A percentile compares a stretch with the other conserved stretches of the same genome.
Evolutionary conservation across 1,140 invertebrate species (phyloP).

Genomic region (Zeugodacus cucurbitae): DNA sequence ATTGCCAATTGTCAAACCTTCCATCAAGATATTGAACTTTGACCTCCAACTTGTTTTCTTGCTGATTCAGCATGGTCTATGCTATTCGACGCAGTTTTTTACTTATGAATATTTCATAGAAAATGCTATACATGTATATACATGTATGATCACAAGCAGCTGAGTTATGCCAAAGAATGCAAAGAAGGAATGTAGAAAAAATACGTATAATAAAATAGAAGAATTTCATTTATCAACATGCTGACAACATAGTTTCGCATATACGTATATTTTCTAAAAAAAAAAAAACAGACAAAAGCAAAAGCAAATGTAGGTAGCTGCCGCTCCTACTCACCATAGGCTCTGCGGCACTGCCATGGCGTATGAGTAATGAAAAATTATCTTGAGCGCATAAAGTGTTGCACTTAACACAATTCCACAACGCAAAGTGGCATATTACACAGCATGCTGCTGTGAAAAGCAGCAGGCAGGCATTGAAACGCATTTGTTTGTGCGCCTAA

Average conservation of each 20-base stretch:
- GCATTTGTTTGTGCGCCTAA: background rate
- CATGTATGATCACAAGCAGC: too few relatives aligned
- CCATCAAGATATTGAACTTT: background rate
- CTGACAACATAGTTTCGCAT: background rate
- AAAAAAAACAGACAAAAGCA: background rate
- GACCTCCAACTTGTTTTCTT: background rate
- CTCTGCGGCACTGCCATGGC: background rate
- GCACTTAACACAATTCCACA: conserved; percentile 29
- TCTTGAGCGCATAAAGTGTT: conserved; percentile 32
- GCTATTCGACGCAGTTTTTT: background rate
- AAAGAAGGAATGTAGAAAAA: background rate
- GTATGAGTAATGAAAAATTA: conserved; percentile 31
- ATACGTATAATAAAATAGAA: background rate
- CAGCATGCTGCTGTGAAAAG: background rate
- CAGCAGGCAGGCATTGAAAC: background rate
- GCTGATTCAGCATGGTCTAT: background rate
- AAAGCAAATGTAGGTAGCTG: background rate
- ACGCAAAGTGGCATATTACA: background rate
- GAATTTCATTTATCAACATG: conserved; percentile 25
- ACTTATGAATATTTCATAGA: background rate
- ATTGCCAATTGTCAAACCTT: background rate
- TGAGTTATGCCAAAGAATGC: background rate
- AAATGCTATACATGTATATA: background rate
- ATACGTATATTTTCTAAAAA: background rate
- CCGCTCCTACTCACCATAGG: background rate